Percentiles rank a stretch among this genome's conserved stretches.
Evolutionary conservation across 2,888 invertebrate species (phyloP).

Genomic region (Trilocha varians): DNA sequence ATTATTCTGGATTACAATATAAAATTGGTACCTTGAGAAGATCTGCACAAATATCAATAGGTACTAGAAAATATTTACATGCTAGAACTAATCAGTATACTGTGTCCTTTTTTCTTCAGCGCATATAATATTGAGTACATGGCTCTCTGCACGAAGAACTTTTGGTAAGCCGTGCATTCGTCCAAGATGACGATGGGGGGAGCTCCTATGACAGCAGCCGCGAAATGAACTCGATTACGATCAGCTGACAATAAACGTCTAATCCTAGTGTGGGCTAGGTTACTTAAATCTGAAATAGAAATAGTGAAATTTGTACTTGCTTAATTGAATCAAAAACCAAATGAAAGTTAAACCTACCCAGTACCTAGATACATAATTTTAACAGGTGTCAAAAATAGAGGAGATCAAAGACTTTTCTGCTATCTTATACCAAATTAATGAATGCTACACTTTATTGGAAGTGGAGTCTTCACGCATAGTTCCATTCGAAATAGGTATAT

Average conservation of each 20-base stretch:
- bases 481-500: too few species aligned
- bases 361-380: too few species aligned
- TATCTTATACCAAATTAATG: too few species aligned
- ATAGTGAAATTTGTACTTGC: neutral
- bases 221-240: constrained; percentile 36
- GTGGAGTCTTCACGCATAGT: too few species aligned
- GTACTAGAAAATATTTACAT: constrained; percentile 30
- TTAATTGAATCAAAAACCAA: too few species aligned
- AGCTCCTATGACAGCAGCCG: constrained; percentile 45
- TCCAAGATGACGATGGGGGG: constrained; percentile 49
- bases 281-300: constrained; percentile 21
- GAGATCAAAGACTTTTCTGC: too few species aligned
- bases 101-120: constrained; percentile 43
- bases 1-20: too few species aligned
- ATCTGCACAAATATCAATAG: too few species aligned
- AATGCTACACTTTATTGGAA: too few species aligned
- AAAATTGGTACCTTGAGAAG: constrained; percentile 1
- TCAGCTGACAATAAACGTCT: constrained; percentile 15
- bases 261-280: constrained; percentile 15
- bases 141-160: constrained; percentile 33
- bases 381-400: too few species aligned
- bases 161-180: constrained; percentile 50
- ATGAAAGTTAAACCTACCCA: too few species aligned
- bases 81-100: constrained; percentile 38
- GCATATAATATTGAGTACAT: constrained; percentile 47